Conservation (phyloP, 2,113 vertebrate genomes). For the Microtus ochrogaster region DNA sequence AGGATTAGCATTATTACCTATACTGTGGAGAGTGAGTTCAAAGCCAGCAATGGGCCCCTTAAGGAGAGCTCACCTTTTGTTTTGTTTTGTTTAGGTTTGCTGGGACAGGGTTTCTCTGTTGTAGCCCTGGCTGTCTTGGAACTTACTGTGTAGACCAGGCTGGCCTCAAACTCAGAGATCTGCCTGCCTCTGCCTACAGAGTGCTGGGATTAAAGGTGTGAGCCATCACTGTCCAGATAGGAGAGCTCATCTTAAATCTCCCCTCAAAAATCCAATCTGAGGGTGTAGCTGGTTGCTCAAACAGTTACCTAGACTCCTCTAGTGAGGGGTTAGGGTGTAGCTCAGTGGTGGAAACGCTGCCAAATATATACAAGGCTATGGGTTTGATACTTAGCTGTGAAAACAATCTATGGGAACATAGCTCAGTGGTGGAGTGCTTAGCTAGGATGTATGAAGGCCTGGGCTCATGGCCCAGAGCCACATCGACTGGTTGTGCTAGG, state of each 20-base stretch:
- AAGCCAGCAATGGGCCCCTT: not conserved
- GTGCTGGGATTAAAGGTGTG: not conserved
- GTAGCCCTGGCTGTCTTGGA: not conserved
- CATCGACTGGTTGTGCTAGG: not conserved
- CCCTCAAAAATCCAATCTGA: not conserved
- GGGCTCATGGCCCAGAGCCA: not conserved
- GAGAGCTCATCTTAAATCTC: not conserved
- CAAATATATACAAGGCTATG: not conserved
- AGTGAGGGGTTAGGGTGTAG: not conserved
- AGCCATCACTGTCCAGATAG: not conserved
- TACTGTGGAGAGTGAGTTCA: not conserved
- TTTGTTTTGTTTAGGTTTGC: not conserved
- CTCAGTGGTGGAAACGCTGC: not conserved
- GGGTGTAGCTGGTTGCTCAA: not conserved
- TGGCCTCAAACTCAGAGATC: not conserved
- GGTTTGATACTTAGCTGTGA: not conserved
- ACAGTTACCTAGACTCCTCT: not conserved
- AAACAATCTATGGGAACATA: not conserved
- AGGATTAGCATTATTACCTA: not conserved
- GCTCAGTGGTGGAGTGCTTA: not conserved
- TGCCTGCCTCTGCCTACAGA: not conserved
- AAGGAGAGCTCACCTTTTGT: not conserved
- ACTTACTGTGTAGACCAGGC: not conserved
- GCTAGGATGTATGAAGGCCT: no score
- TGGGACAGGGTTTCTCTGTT: no score